Percentiles rank a stretch among this genome's conserved stretches.
These are phyloP conservation scores for Antennarius striatus DNA, from an alignment of 2,113 vertebrate genomes.

Conservation along the genomic window DNA sequence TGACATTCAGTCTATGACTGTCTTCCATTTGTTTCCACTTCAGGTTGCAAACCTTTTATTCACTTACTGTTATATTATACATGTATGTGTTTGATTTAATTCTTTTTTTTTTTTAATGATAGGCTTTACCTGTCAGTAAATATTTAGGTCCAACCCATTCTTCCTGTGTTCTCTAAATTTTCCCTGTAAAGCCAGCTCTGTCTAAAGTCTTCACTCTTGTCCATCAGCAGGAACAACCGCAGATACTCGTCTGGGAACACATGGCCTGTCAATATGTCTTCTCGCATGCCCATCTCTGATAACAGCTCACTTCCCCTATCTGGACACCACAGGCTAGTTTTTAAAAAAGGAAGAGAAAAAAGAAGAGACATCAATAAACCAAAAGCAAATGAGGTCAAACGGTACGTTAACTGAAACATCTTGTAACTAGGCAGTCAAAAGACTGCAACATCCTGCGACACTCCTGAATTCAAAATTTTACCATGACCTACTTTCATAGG, in stretches of 20 bases:
- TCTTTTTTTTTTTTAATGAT: constrained; percentile 5
- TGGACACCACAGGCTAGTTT: constrained; percentile 84
- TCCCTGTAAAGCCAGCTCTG: constrained; percentile 87
- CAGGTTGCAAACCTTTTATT: not conserved
- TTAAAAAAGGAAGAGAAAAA: constrained; percentile 26
- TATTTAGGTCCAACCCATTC: constrained; percentile 54
- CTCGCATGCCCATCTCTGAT: constrained; percentile 68
- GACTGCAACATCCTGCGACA: too few relatives aligned
- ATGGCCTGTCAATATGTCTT: constrained; percentile 69
- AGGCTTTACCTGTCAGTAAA: not conserved
- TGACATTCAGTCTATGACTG: too few relatives aligned
- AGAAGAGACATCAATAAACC: not conserved
- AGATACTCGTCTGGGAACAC: constrained; percentile 86
- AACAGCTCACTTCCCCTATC: constrained; percentile 74
- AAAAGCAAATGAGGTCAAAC: not conserved
- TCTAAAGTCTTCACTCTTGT: constrained; percentile 78
- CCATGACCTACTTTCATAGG: too few relatives aligned
- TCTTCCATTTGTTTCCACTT: not conserved
- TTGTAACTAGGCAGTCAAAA: not conserved
- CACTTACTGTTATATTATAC: not conserved
- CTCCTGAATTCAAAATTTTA: too few relatives aligned
- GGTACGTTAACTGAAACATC: not conserved
- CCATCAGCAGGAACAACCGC: constrained; percentile 85
- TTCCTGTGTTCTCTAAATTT: constrained; percentile 68
- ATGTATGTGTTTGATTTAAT: constrained; percentile 14